phyloP scores from a whole-genome alignment of 1,140 invertebrate genomes.

The Drosophila pallidifrons region DNA sequence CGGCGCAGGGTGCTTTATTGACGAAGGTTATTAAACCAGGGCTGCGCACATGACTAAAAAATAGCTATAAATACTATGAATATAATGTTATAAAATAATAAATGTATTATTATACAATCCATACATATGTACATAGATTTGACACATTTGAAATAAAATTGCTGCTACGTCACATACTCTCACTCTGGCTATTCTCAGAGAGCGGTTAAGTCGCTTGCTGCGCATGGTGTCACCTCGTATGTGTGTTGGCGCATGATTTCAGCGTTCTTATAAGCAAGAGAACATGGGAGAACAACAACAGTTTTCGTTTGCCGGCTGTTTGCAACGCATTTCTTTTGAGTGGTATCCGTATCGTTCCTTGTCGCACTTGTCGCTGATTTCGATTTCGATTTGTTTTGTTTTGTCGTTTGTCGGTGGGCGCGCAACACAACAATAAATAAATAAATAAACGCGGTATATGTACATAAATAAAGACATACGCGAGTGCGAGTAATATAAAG shows the following conservation, averaged over 20 bases:
- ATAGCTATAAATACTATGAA: too few species aligned
- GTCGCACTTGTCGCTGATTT: conserved; percentile 31
- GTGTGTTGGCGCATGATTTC: conserved; percentile 7
- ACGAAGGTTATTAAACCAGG: neutral
- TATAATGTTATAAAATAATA: too few species aligned
- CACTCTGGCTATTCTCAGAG: conserved; percentile 10
- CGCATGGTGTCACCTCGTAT: conserved; percentile 19
- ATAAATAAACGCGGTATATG: conserved; percentile 14
- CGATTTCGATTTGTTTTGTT: conserved; percentile 7
- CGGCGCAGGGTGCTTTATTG: neutral
- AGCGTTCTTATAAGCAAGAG: conserved; percentile 53
- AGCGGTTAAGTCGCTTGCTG: neutral
- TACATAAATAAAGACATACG: conserved; percentile 22
- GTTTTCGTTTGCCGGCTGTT: conserved; percentile 55
- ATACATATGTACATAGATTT: too few species aligned
- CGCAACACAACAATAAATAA: conserved; percentile 16
- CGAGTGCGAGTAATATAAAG: conserved; percentile 3
- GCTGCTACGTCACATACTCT: conserved; percentile 27
- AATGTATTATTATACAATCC: too few species aligned
- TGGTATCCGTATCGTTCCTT: conserved; percentile 23
- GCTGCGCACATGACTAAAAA: neutral
- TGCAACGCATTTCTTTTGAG: conserved; percentile 37
- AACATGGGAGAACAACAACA: conserved; percentile 45
- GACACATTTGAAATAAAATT: neutral
- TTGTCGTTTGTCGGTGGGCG: conserved; percentile 28